phyloP scores from a whole-genome alignment of 2,797 vertebrate genomes.

The Apogon talboti region DNA sequence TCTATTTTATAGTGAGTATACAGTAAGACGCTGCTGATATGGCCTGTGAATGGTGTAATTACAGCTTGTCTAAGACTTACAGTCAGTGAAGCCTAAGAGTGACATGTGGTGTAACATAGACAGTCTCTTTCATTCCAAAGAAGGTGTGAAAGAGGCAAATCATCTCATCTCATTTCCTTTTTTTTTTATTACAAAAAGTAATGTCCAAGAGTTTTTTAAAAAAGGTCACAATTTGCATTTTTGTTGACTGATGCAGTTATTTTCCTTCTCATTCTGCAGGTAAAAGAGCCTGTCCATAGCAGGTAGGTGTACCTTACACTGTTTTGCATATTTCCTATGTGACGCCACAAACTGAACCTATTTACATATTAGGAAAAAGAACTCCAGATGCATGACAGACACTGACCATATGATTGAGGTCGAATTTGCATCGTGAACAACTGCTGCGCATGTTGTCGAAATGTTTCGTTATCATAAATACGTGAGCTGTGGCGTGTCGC shows the following conservation, averaged over 20 bases:
- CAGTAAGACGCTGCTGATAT: slow-evolving; percentile 3
- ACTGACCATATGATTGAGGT: neutral
- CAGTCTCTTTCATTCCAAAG: neutral
- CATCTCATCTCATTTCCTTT: neutral
- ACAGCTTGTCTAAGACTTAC: neutral
- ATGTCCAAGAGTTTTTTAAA: neutral
- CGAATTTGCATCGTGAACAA: slow-evolving; percentile 19
- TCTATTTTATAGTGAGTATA: slow-evolving; percentile 12
- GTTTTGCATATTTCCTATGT: slow-evolving; percentile 62
- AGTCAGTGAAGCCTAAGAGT: neutral
- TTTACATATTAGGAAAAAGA: slow-evolving; percentile 62
- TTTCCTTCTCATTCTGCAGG: slow-evolving; percentile 72
- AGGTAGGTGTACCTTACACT: slow-evolving; percentile 72
- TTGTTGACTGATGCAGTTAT: slow-evolving; percentile 26
- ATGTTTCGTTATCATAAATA: slow-evolving; percentile 18
- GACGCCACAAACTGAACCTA: slow-evolving; percentile 3
- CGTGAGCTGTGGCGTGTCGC: slow-evolving; percentile 17
- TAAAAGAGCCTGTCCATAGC: slow-evolving; percentile 57
- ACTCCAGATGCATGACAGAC: slow-evolving; percentile 3
- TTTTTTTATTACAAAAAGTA: no score
- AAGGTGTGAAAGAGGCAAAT: neutral
- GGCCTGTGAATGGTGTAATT: neutral
- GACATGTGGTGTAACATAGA: neutral
- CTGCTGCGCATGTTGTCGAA: neutral
- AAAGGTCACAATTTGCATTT: neutral